A percentile compares a stretch with the other conserved stretches of the same genome.
Conservation (phyloP, 2,113 vertebrate species). For the Callopanchax toddi region DNA sequence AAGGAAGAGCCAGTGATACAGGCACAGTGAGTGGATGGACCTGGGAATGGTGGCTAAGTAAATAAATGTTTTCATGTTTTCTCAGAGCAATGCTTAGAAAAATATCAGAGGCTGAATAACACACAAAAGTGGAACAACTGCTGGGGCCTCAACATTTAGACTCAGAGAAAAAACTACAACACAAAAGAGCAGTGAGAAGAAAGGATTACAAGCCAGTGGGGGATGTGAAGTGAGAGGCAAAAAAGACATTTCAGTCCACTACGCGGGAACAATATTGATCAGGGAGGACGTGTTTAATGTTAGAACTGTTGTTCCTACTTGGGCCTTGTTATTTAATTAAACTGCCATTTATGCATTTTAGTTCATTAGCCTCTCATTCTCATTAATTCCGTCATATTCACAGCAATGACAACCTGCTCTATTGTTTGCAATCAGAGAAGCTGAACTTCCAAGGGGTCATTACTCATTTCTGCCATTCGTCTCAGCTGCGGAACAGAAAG, state of each 20-base stretch:
- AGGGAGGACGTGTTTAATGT: conserved; percentile 25
- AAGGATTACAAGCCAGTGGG: conserved; percentile 27
- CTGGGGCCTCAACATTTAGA: conserved; percentile 47
- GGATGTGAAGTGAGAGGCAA: conserved; percentile 13
- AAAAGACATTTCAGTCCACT: conserved; percentile 20
- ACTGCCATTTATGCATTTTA: conserved; percentile 68
- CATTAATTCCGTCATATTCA: conserved; percentile 57
- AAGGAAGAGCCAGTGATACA: conserved; percentile 27
- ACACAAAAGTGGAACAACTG: conserved; percentile 45
- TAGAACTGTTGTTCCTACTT: conserved; percentile 45
- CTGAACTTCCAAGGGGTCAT: conserved; percentile 64
- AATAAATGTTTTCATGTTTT: conserved; percentile 53
- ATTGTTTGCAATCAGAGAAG: conserved; percentile 66
- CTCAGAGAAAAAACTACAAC: conserved; percentile 23
- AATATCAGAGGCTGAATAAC: conserved; percentile 59
- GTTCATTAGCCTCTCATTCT: conserved; percentile 63
- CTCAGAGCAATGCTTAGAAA: conserved; percentile 36
- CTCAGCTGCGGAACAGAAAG: conserved; percentile 55
- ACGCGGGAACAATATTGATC: conserved; percentile 30
- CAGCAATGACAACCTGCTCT: conserved; percentile 58
- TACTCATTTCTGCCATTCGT: conserved; percentile 69
- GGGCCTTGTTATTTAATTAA: conserved; percentile 61
- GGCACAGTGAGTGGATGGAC: conserved; percentile 4
- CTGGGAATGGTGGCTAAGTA: conserved; percentile 10
- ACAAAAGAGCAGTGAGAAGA: conserved; percentile 37